Base-by-base conservation (phyloP, 2,888 invertebrate genomes). In the Uropetala carovei region DNA sequence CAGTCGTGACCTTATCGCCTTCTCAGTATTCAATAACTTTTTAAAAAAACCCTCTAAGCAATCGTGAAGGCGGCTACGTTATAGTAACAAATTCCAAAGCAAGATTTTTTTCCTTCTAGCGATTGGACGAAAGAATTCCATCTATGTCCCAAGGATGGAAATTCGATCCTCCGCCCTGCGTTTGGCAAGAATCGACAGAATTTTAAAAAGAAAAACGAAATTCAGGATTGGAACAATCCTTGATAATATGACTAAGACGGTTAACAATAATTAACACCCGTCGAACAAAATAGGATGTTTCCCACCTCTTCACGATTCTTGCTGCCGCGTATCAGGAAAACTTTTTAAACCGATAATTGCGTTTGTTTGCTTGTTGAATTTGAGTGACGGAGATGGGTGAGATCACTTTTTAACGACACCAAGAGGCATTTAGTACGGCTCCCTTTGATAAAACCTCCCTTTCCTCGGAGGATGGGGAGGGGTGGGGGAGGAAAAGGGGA, bases 311-410 rank as follows among this genome's bases (percentile, higher is more conserved):
- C 7, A 22, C 11, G 75, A 75, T 75, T 27, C 75, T 43, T 75
- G 75, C n/a, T n/a, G 22, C 27, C 75, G 27, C 27, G 22, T 5
- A 43, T 75, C 22, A 22, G 13, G 27, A 75, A 75, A 75, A 9
- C n/a, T 75, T 75, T 75, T 75, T 13, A 13, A 75, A 13, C 13
- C 75, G 75, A 75, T 75, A 75, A 75, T 22, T 75, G 75, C 22
- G 75, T 75, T 75, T 75, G 75, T 75, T 75, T 75, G 75, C 75
- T 75, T 13, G 75, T 27, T 27, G 75, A 75, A 75, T 75, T 75
- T 75, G 75, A 75, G 11, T 27, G 75, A 27, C 22, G 22, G 22
- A 4, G 75, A 22, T 75, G 75, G 22, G 75, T 75, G 75, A 75
- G 75, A 75, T 75, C 75, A 75, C 75, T 18, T 75, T 75, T 75